Evolutionary conservation across 1,140 invertebrate genomes (phyloP).

Genomic region (Panagrolaimus sp.): DNA sequence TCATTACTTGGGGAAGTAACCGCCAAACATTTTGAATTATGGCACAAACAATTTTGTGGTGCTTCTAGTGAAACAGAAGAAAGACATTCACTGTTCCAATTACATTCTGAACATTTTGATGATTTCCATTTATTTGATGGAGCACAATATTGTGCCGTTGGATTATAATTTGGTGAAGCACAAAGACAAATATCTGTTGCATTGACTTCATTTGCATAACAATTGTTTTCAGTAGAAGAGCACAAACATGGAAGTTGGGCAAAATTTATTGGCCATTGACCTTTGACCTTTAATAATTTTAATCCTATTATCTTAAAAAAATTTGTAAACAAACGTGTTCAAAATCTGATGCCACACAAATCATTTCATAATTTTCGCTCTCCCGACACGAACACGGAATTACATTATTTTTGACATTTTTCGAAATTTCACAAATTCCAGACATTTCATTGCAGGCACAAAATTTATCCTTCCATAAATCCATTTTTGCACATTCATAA

Average conservation of each 20-base stretch:
- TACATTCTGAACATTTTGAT: constrained; percentile 4
- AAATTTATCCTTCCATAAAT: not conserved
- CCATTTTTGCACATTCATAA: not conserved
- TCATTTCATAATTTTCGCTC: not conserved
- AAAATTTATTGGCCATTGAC: not conserved
- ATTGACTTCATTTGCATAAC: not conserved
- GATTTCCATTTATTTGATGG: not conserved
- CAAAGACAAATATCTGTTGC: not conserved
- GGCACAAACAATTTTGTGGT: not conserved
- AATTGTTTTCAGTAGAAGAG: not conserved
- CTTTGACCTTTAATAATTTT: not conserved
- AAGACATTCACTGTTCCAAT: constrained; percentile 13
- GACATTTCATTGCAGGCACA: not conserved
- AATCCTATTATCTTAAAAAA: too few relatives aligned
- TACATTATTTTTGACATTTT: not conserved
- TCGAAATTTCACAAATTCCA: not conserved
- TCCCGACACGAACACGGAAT: not conserved
- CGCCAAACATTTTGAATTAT: constrained; percentile 1
- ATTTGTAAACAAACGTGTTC: not conserved
- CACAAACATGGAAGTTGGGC: not conserved
- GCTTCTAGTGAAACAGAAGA: not conserved
- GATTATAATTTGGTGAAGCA: not conserved
- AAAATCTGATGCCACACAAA: constrained; percentile 2
- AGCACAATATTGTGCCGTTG: not conserved
- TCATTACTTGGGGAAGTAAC: not conserved